Conservation (phyloP, 2,888 invertebrate genomes). For the Anticlea derivata region DNA sequence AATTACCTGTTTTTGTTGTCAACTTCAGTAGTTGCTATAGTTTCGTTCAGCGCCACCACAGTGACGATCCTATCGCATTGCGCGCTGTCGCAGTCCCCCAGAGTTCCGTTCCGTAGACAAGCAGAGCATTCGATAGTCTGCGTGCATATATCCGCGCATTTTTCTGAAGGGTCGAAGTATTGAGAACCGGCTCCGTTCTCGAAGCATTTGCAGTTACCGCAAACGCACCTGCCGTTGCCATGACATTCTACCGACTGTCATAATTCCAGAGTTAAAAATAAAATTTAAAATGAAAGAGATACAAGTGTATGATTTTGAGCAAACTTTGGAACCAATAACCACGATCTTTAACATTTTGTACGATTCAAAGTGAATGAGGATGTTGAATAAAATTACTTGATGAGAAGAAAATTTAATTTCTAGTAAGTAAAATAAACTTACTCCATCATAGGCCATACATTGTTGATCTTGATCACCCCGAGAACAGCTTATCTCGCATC, state of each 20-base stretch:
- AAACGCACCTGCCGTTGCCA: conserved; percentile 65
- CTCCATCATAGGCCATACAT: conserved; percentile 49
- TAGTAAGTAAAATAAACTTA: conserved; percentile 36
- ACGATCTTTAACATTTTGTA: no score
- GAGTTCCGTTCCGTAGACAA: conserved; percentile 49
- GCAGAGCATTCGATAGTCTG: conserved; percentile 49
- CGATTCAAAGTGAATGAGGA: no score
- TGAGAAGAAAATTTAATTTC: no score
- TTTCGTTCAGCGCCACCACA: conserved; percentile 43
- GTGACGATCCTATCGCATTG: conserved; percentile 10
- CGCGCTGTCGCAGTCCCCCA: conserved; percentile 40
- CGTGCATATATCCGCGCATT: conserved; percentile 64
- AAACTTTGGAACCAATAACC: no score
- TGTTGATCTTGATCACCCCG: conserved; percentile 48
- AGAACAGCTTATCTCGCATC: background rate
- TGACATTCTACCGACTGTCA: conserved; percentile 53
- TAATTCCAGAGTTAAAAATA: no score
- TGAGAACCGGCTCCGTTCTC: conserved; percentile 56
- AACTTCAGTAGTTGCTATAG: conserved; percentile 34
- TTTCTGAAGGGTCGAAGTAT: conserved; percentile 59
- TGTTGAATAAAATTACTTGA: no score
- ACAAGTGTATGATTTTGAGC: no score
- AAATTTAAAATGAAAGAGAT: background rate
- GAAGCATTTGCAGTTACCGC: conserved; percentile 62
- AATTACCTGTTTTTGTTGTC: conserved; percentile 41